Evolutionary conservation across 2,888 invertebrate genomes (phyloP).

Genomic region (Crioceris asparagi): DNA sequence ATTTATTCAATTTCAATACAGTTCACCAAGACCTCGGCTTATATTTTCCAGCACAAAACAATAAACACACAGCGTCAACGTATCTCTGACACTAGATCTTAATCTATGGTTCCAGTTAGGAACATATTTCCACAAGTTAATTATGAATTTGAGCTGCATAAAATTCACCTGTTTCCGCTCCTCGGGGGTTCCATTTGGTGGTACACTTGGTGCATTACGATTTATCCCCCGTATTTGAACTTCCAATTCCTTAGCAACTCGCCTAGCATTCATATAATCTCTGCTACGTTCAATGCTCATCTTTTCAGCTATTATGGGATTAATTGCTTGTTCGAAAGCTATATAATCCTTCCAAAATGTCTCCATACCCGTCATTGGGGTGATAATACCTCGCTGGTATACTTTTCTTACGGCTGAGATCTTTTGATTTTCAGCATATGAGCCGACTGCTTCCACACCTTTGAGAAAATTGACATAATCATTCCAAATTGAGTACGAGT

Average conservation of each 20-base stretch:
- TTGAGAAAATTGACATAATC: slow-evolving; percentile 96
- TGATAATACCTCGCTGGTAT: slow-evolving; percentile 91
- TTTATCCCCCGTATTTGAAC: slow-evolving; percentile 90
- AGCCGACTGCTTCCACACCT: slow-evolving; percentile 92
- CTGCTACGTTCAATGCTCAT: slow-evolving; percentile 94
- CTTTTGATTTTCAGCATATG: slow-evolving; percentile 98
- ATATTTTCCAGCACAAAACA: no score
- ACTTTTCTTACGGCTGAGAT: slow-evolving; percentile 96
- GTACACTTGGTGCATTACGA: slow-evolving; percentile 89
- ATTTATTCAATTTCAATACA: no score
- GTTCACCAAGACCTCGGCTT: no score
- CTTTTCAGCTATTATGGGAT: slow-evolving; percentile 85
- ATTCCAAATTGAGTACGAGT: slow-evolving; percentile 94
- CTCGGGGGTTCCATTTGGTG: slow-evolving; percentile 83
- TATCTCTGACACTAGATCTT: no score
- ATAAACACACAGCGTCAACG: no score
- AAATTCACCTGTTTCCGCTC: slow-evolving; percentile 93
- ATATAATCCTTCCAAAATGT: slow-evolving; percentile 97
- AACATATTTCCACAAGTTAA: no score
- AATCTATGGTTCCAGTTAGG: no score
- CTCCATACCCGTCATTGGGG: slow-evolving; percentile 96
- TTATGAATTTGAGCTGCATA: no score
- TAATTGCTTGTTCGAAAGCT: slow-evolving; percentile 75
- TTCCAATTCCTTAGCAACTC: slow-evolving; percentile 94
- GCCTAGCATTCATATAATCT: slow-evolving; percentile 94